phyloP scores from a whole-genome alignment of 2,888 invertebrate genomes.

The Esperia sulphurella region DNA sequence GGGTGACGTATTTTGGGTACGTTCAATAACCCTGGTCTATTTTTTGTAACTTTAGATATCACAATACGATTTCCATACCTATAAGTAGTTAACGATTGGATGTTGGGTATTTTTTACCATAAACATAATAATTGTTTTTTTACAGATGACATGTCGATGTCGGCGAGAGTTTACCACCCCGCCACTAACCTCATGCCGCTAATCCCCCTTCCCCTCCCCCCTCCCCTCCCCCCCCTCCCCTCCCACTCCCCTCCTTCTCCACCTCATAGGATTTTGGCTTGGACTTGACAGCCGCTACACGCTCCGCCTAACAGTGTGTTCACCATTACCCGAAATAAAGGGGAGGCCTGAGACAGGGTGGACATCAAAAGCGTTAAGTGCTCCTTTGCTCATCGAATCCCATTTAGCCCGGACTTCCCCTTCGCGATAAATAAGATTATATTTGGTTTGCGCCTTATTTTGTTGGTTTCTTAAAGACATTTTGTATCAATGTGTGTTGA shows the following conservation, averaged over 20 bases:
- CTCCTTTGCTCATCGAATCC: slow-evolving; percentile 64
- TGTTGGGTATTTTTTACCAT: no score
- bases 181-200: slow-evolving; percentile 65
- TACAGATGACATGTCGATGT: slow-evolving; percentile 54
- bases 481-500: slow-evolving; percentile 12
- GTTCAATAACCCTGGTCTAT: no score
- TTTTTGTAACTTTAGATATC: no score
- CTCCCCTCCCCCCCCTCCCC: no score
- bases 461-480: slow-evolving; percentile 4
- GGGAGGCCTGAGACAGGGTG: slow-evolving; percentile 51
- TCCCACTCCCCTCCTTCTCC: no score
- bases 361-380: slow-evolving; percentile 78
- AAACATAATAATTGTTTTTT: no score
- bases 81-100: no score
- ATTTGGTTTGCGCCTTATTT: slow-evolving; percentile 27
- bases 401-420: slow-evolving; percentile 57
- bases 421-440: slow-evolving; percentile 73
- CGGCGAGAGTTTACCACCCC: slow-evolving; percentile 64
- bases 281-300: no score
- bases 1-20: no score
- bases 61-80: no score
- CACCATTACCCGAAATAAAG: slow-evolving; percentile 34
- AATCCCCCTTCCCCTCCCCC: slow-evolving; percentile 51
- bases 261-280: no score
- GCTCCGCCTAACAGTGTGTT: slow-evolving; percentile 12